Evolutionary conservation across 2,888 invertebrate species (phyloP).

Genomic region (Alviniconcha strummeri): DNA sequence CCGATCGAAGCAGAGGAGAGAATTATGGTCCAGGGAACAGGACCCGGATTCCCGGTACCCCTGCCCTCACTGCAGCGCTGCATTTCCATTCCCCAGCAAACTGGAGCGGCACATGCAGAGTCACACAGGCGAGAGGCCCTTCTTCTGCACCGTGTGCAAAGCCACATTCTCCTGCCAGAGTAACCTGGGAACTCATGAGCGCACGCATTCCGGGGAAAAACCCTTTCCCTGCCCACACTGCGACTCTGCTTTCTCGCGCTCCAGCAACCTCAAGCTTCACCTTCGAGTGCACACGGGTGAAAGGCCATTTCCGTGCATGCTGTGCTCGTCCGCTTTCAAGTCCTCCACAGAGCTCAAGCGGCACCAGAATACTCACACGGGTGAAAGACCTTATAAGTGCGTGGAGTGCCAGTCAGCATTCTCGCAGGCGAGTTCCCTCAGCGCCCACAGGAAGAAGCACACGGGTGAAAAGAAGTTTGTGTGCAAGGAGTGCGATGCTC

Average conservation of each 20-base stretch:
- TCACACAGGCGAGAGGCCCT: not conserved
- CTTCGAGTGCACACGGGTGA: not conserved
- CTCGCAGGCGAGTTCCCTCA: too few relatives aligned
- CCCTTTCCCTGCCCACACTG: not conserved
- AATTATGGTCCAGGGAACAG: too few relatives aligned
- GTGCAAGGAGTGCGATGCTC: not conserved
- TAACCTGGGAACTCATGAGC: not conserved
- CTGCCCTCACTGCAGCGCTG: not conserved
- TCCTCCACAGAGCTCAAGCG: too few relatives aligned
- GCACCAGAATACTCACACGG: too few relatives aligned
- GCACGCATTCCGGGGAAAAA: not conserved
- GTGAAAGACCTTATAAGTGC: too few relatives aligned
- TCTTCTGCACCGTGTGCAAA: not conserved
- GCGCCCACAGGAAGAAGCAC: not conserved
- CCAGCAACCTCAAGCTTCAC: not conserved
- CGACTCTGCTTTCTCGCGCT: not conserved
- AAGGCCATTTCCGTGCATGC: too few relatives aligned
- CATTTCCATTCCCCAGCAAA: not conserved
- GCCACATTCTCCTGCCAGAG: not conserved
- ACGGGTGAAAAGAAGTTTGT: not conserved
- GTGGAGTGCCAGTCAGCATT: too few relatives aligned
- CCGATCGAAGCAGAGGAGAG: too few relatives aligned
- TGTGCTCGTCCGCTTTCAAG: too few relatives aligned
- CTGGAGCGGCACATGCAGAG: not conserved
- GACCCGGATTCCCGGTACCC: not conserved